These are phyloP conservation scores for Xylota sylvarum DNA, from an alignment of 2,888 invertebrate species.

Conservation along the genomic window DNA sequence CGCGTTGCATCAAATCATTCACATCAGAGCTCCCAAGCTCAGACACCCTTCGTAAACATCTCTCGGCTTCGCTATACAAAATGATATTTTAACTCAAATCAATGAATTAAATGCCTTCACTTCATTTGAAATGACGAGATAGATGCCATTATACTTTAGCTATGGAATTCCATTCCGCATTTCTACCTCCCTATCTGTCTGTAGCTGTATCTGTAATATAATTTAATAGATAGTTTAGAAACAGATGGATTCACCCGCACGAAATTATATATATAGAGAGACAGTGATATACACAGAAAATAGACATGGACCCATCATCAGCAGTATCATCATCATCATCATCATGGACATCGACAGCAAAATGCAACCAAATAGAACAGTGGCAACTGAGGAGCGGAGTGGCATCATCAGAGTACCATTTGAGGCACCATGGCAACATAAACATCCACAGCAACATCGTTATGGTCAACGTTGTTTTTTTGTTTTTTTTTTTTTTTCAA, in stretches of 20 bases:
- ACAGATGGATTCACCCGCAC: conserved; percentile 70
- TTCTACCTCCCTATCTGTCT: conserved; percentile 17
- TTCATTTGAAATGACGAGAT: conserved; percentile 63
- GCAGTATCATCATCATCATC: conserved; percentile 64
- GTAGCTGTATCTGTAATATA: conserved; percentile 51
- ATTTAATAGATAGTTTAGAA: conserved; percentile 71
- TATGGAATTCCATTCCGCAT: conserved; percentile 55
- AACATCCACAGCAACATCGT: conserved; percentile 36
- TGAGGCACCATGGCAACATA: conserved; percentile 48
- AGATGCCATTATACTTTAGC: conserved; percentile 57
- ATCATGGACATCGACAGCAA: conserved; percentile 56
- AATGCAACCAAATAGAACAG: conserved; percentile 50
- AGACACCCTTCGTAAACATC: conserved; percentile 61
- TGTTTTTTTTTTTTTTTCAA: conserved; percentile 1
- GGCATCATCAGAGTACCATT: conserved; percentile 22
- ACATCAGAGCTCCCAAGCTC: conserved; percentile 47
- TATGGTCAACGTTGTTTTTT: conserved; percentile 32
- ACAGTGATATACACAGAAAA: conserved; percentile 24
- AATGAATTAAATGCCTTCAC: conserved; percentile 71
- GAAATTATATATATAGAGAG: conserved; percentile 29
- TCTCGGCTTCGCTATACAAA: conserved; percentile 28
- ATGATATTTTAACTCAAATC: conserved; percentile 72
- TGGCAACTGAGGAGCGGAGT: conserved; percentile 5
- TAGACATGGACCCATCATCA: conserved; percentile 70
- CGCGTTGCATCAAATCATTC: conserved; percentile 57